A percentile compares a stretch with the other conserved stretches of the same genome.
phyloP scores from a whole-genome alignment of 2,797 vertebrate genomes.

The Phrynocephalus vlangalii region DNA sequence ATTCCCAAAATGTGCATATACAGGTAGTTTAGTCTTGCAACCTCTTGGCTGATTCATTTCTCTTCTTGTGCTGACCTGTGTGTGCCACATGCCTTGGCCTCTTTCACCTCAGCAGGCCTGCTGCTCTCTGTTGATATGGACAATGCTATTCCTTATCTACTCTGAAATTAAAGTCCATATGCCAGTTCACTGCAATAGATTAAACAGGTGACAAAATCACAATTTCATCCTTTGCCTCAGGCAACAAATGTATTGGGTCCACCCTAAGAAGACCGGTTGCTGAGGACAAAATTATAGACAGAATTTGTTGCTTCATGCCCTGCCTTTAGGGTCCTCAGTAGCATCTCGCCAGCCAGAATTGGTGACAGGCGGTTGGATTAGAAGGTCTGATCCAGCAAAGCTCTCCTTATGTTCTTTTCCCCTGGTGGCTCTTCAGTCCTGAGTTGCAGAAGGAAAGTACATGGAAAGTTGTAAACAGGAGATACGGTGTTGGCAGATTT shows the following conservation, averaged over 20 bases:
- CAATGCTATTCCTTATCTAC: not conserved
- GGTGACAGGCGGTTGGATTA: slow-evolving; percentile 2
- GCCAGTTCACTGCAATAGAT: not conserved
- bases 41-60: not conserved
- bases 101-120: not conserved
- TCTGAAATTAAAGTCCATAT: not conserved
- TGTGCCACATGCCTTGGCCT: not conserved
- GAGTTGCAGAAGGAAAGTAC: slow-evolving; percentile 4
- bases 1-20: not conserved
- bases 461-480: slow-evolving; percentile 11
- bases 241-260: not conserved
- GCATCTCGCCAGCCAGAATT: not conserved
- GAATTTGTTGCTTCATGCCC: not conserved
- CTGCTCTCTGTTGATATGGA: not conserved
- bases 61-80: not conserved
- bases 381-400: not conserved
- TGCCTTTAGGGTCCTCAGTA: not conserved
- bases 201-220: not conserved
- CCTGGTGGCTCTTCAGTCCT: not conserved
- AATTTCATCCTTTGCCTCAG: not conserved
- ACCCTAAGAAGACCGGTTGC: not conserved
- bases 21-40: not conserved
- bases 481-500: slow-evolving; percentile 27
- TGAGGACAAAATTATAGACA: not conserved
- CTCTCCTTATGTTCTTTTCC: slow-evolving; percentile 9